Evolutionary conservation across 2,888 invertebrate genomes (phyloP), one percentile per base, ranked within the genome.

Genomic region (Coenonympha glycerion): DNA sequence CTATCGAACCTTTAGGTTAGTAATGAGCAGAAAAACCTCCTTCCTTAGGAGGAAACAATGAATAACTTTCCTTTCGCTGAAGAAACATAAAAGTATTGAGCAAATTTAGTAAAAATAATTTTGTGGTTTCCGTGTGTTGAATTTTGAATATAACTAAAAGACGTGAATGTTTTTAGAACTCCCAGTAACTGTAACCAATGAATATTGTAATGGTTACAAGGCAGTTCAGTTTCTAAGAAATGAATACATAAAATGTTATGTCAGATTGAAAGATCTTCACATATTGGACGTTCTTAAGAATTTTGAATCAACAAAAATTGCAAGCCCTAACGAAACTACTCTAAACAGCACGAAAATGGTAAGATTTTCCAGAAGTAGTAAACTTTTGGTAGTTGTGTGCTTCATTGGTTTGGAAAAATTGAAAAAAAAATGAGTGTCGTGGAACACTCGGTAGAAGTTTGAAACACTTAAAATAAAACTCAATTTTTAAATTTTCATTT

Each of bases 261-360:
- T 79, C 0, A 79, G 76, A 56, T 59, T 84, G 5, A 62, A 68
- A 11, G 79, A 86, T 52, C 59, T 86, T 3, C 79, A 86, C 70
- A 79, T 80, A 73, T 72, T 84, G 52, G 68, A 73, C 57, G 69
- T 80, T 40, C 54, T 74, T 3, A 73, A 73, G 55, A 69, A 62
- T 33, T 61, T 65, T 9, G 66, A 76, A 47, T 69, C 73, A 47
- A 65, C 76, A 15, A 61, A 60, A 31, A 57, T 84, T 41, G 68
- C 83, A 33, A 82, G 81, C 58, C 71, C 74, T 42, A 73, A 68
- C 6, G 66, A 74, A 37, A 58, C 58, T 9, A 71, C 72, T 28
- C 52, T 66, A 3, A 80, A 77, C 53, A 71, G 59, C 48, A 53
- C 81, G 48, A 49, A 49, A 53, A 59, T 78, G 81, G 85, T 86